Evolutionary conservation across 2,113 vertebrate genomes (phyloP).

Genomic region (Ursus arctos): DNA sequence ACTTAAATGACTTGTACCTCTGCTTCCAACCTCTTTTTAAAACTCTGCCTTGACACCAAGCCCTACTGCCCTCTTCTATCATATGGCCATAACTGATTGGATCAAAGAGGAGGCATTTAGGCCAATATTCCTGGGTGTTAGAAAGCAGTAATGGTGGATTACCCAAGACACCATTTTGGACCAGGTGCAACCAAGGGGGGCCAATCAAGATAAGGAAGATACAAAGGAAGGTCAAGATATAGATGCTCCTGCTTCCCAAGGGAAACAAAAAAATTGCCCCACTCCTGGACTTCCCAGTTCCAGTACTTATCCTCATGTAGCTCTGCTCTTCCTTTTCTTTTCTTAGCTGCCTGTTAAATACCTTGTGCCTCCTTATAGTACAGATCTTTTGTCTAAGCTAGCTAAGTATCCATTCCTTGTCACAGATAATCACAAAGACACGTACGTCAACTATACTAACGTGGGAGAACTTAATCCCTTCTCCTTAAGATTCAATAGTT

Average conservation of each 20-base stretch:
- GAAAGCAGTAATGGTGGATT: neutral
- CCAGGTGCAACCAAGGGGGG: neutral
- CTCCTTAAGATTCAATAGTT: neutral
- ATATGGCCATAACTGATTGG: neutral
- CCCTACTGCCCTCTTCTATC: neutral
- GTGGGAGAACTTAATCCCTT: conserved; percentile 1
- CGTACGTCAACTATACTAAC: neutral
- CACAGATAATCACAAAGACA: neutral
- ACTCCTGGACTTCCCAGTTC: neutral
- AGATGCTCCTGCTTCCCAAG: neutral
- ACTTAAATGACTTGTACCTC: neutral
- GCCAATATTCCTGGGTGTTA: neutral
- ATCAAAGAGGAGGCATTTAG: neutral
- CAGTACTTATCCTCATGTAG: neutral
- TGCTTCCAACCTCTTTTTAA: neutral
- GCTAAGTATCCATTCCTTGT: neutral
- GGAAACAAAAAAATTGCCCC: neutral
- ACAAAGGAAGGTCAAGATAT: neutral
- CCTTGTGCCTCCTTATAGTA: neutral
- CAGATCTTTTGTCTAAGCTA: neutral
- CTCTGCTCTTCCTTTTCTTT: neutral
- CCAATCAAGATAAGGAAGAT: neutral
- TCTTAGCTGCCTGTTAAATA: neutral
- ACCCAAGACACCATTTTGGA: neutral
- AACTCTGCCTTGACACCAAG: neutral